A percentile compares a stretch with the other conserved stretches of the same genome.
Conservation (phyloP, 2,888 invertebrate genomes). For the Hypolimnas misippus region DNA sequence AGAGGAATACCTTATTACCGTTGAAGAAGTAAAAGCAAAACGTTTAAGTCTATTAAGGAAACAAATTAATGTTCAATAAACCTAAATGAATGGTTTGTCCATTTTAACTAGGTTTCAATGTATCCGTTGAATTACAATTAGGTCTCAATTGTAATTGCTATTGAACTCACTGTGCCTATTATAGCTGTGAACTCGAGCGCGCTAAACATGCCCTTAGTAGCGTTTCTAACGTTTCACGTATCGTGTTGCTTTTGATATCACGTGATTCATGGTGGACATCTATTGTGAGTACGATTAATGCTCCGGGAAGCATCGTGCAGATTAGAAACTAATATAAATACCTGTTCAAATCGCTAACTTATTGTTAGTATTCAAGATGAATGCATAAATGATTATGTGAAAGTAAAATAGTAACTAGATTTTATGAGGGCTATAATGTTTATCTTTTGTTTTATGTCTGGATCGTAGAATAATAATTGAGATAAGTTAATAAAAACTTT, state of each 20-base stretch:
- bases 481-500: not conserved
- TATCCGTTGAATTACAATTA: conserved; percentile 40
- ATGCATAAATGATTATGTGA: not conserved
- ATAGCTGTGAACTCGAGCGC: conserved; percentile 30
- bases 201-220: conserved; percentile 27
- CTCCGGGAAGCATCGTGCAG: not conserved
- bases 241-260: conserved; percentile 32
- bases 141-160: conserved; percentile 35
- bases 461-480: not conserved
- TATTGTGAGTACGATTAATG: conserved; percentile 19
- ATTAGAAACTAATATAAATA: conserved; percentile 9
- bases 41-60: not conserved
- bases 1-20: not conserved
- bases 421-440: not conserved
- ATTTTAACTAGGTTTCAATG: not conserved
- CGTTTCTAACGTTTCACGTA: conserved; percentile 33
- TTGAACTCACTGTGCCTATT: conserved; percentile 27
- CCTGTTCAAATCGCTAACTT: not conserved
- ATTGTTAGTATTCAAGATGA: conserved; percentile 1
- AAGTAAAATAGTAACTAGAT: not conserved
- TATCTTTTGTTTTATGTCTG: not conserved
- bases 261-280: conserved; percentile 28
- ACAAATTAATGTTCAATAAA: not conserved
- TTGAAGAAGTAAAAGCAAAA: not conserved
- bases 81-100: not conserved